A percentile compares a stretch with the other conserved stretches of the same genome.
Evolutionary conservation across 2,888 invertebrate species (phyloP).

Genomic region (Saturnia japonica): DNA sequence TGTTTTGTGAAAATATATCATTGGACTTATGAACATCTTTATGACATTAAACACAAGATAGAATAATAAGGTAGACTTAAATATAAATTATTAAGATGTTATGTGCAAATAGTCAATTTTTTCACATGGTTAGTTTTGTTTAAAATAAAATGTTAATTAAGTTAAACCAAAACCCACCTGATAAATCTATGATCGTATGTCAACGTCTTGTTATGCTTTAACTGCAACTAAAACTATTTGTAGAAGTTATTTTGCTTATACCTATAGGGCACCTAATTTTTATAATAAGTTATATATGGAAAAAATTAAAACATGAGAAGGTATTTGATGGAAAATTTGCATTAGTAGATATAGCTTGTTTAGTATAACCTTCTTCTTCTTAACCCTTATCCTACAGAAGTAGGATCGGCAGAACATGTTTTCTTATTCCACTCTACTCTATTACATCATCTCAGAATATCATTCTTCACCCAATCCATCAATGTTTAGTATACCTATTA

Average conservation of each 20-base stretch:
- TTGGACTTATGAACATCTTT: not conserved
- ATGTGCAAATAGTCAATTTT: not conserved
- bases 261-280: no score
- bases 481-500: no score
- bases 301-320: no score
- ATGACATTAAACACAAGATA: not conserved
- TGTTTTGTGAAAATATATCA: not conserved
- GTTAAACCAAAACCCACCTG: not conserved
- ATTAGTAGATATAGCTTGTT: no score
- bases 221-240: not conserved
- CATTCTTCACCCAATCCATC: no score
- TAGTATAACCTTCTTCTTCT: no score
- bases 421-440: no score
- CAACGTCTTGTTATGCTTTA: not conserved
- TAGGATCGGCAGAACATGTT: no score
- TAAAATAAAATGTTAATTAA: not conserved
- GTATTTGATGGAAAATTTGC: no score
- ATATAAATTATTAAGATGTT: not conserved
- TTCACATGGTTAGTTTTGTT: not conserved
- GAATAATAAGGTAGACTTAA: constrained; percentile 15
- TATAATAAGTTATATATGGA: no score
- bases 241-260: not conserved
- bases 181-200: not conserved
- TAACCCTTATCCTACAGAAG: no score
- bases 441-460: no score